Evolutionary conservation across 2,797 vertebrate species (phyloP), one percentile per base, ranked within the genome.

Genomic region (Myripristis murdjan): DNA sequence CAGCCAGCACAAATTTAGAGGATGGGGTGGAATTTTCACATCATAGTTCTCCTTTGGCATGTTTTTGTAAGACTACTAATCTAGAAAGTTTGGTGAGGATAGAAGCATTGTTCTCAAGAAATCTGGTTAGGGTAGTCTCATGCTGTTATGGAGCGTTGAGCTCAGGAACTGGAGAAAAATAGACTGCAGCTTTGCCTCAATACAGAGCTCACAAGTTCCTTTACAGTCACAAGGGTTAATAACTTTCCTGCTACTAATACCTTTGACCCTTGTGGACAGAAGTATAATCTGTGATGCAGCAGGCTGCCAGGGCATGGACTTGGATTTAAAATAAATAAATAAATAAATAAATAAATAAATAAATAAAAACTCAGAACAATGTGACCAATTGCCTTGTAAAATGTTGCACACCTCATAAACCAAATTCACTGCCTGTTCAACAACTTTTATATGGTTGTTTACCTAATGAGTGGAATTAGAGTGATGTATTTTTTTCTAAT

Each of bases 171-270:
- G 4, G 18, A 9, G 15, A 54, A 22, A 20, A 66, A 64, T 33
- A 48, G 64, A 61, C n/a, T n/a, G n/a, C n/a, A n/a, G n/a, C n/a
- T n/a, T n/a, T n/a, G n/a, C n/a, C n/a, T n/a, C n/a, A n/a, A n/a
- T n/a, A n/a, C n/a, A n/a, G 44, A 70, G 56, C 26, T 71, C 43
- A 77, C 54, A 26, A 73, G n/a, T 56, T 47, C 46, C 43, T 26
- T 47, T 9, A 44, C 23, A 47, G 68, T 43, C 58, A 63, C 5
- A 10, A 31, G 18, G 48, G 31, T 22, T 54, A 48, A 56, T 48
- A 39, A 76, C 51, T 58, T 65, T n/a, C n/a, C n/a, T n/a, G 62
- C 23, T 56, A 69, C 61, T 37, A 53, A 60, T 62, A 26, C 59
- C 47, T 75, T 24, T 68, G 46, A 69, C 59, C 62, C 48, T 46